phyloP scores from a whole-genome alignment of 1,140 invertebrate genomes.

The Batillaria attramentaria region DNA sequence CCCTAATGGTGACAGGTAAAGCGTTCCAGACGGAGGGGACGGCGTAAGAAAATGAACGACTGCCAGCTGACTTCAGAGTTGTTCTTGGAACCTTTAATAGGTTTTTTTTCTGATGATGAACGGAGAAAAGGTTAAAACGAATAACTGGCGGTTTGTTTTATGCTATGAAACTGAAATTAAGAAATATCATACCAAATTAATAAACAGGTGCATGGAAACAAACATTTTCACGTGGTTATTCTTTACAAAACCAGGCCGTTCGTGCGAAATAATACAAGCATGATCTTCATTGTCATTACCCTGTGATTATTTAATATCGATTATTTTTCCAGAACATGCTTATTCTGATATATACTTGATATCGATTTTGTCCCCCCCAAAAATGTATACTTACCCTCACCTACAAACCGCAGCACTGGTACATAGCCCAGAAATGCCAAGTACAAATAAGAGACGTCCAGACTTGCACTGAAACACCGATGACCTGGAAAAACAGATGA shows the following conservation, averaged over 20 bases:
- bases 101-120: neutral
- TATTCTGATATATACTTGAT: neutral
- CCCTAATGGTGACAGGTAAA: neutral
- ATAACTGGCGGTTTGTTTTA: neutral
- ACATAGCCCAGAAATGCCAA: neutral
- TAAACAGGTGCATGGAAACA: neutral
- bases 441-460: neutral
- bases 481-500: no score
- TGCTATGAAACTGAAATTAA: neutral
- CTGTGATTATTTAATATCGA: neutral
- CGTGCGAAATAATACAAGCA: no score
- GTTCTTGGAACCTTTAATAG: no score
- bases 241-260: no score
- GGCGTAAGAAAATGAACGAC: no score
- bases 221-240: no score
- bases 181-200: neutral
- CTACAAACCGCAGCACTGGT: no score
- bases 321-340: neutral
- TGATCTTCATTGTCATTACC: neutral
- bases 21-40: neutral
- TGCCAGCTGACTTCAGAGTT: no score
- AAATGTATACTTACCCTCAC: neutral
- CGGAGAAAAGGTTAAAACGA: neutral
- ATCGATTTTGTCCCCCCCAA: neutral
- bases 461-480: no score